Percentiles rank a stretch among this genome's conserved stretches.
These are phyloP conservation scores for Malacoraja senta DNA, from an alignment of 2,797 vertebrate genomes.

Conservation along the genomic window DNA sequence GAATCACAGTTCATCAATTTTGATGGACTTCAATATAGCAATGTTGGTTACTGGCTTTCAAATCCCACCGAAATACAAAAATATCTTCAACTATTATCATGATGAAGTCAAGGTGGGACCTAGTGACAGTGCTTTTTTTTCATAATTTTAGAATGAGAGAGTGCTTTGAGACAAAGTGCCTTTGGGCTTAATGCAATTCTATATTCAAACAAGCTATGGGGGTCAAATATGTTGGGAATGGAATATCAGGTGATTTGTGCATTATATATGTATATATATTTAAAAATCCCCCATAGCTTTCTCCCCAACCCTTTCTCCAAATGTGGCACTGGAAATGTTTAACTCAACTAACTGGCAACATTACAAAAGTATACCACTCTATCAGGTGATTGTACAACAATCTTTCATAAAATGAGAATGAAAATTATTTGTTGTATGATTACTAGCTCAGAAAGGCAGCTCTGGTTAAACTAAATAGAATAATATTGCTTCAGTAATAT, in stretches of 20 bases:
- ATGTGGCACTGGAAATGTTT: neutral
- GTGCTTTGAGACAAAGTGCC: neutral
- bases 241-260: neutral
- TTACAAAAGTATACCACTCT: neutral
- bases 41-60: neutral
- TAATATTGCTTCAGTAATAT: neutral
- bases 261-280: neutral
- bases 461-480: neutral
- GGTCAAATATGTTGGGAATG: neutral
- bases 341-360: neutral
- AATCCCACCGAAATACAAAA: neutral
- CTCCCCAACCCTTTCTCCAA: neutral
- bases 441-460: neutral
- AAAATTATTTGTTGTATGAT: neutral
- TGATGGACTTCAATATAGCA: conserved; percentile 19
- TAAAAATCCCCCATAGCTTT: no score
- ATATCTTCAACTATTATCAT: neutral
- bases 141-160: neutral
- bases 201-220: neutral
- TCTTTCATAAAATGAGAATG: no score
- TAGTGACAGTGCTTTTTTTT: neutral
- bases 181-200: neutral
- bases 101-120: neutral
- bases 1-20: conserved; percentile 27
- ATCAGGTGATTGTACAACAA: neutral